Conservation (phyloP, 2,113 vertebrate species). For the Macaca nemestrina region DNA sequence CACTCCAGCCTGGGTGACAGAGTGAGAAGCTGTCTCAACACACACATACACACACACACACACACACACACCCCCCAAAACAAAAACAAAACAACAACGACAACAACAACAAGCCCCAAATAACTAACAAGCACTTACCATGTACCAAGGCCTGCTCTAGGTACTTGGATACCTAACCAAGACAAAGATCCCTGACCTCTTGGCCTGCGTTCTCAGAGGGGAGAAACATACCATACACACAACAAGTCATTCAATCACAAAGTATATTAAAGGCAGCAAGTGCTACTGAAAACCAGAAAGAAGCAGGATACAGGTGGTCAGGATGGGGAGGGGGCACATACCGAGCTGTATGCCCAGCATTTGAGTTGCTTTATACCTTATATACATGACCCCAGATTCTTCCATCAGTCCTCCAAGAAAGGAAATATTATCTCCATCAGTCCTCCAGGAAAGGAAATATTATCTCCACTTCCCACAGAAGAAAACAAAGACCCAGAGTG, state of each 20-base stretch:
- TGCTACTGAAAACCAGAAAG: not conserved
- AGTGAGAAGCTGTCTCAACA: no score
- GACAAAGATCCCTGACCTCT: not conserved
- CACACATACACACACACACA: no score
- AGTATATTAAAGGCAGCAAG: not conserved
- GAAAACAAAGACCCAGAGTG: not conserved
- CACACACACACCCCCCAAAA: no score
- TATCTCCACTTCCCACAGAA: not conserved
- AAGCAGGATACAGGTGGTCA: no score
- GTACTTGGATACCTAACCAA: not conserved
- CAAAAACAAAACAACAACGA: no score
- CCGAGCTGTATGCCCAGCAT: rapidly evolving
- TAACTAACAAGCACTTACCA: no score
- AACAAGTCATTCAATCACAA: not conserved
- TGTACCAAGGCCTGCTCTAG: not conserved
- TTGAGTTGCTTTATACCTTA: no score
- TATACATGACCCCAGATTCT: not conserved
- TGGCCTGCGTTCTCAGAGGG: not conserved
- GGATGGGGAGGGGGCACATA: not conserved
- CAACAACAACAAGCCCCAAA: not conserved
- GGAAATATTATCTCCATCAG: not conserved
- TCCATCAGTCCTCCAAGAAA: not conserved
- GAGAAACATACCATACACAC: not conserved
- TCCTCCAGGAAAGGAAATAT: not conserved
- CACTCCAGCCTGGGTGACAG: no score